Base-by-base conservation (phyloP, 2,888 invertebrate species). In the Mycalesis mineus region DNA sequence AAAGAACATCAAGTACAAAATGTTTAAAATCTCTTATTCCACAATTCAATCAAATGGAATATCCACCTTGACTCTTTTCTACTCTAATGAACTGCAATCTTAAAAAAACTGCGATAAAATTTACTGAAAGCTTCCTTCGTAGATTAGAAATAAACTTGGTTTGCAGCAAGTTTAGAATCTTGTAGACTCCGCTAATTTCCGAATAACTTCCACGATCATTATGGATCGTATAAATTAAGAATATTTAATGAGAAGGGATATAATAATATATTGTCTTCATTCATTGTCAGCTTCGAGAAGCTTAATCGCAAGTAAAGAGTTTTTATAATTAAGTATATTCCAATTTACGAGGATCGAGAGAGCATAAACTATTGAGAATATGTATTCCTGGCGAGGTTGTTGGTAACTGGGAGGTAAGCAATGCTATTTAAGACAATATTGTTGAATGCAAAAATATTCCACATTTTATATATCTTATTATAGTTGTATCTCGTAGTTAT, bases 401-500 rank as follows among this genome's bases (percentile, higher is more conserved):
- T 47, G 33, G 11, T 33, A 47, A 47, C 47, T 36, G 54, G 74
- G 67, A 77, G 74, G 71, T 74, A 78, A 84, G 84, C 82, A 84
- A 85, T 84, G 84, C 77, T 84, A 88, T 77, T 73, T 72, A 85
- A 81, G 89, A 89, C 88, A 88, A 88, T 89, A 89, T 88, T 88
- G 87, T 88, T 88, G 80, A 79, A 80, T 69, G 79, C 84, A 84
- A 84, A 75, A 77, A 75, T 78, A 78, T 81, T 85, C 77, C 83
- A 86, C 86, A 82, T 85, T 87, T 84, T 87, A 83, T 82, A 80
- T 76, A 75, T 76, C 76, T 76, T 78, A 77, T 82, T 82, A 78
- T 68, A 68, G 69, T 65, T 67, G 59, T 62, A 68, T 66, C 57
- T 65, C 54, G 54, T 69, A 68, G 61, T 55, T 59, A 45, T 66